Base-by-base conservation (phyloP, 2,113 vertebrate species). In the Oreochromis aureus region DNA sequence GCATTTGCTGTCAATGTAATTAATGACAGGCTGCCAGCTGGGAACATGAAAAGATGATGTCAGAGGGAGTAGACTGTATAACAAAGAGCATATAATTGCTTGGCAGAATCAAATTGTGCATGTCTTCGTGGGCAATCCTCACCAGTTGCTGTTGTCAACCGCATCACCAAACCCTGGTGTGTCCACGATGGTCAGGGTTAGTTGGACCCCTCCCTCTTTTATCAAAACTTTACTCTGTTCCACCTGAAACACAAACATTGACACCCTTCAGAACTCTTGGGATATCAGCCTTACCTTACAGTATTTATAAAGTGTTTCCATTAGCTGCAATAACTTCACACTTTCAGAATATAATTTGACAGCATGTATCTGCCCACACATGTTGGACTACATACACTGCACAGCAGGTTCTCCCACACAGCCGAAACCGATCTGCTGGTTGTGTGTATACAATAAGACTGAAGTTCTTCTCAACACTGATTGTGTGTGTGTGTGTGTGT, bases 61-160 rank as follows among this genome's bases (percentile, higher is more conserved):
- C 36, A 84, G 41, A 51, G 44, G 27, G 15, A 39, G n/a, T 48
- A 11, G 22, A 30, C 5, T 13, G 15, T 41, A 44, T 2, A 61
- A 63, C 15, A 56, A 11, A n/a, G 12, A 34, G 27, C 12, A 51
- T 7, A 6, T 3, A 12, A 48, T 11, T 30, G 6, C 59, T 10
- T 1, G 34, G 10, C 2, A n/a, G 11, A 12, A 34, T 11, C 30
- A 13, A 48, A 76, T 19, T 32, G 10, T 22, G 19, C 10, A 3
- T 0, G 22, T 11, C 4, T 12, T 13, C 5, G 5, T 16, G 7
- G 10, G 41, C 12, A 11, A 41, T 30, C n/a, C 94, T 93, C 80
- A 97, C 97, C 97, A 97, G 91, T 97, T 97, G 87, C 96, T 97
- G 93, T 97, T 97, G 90, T 97, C 96, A 80, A 97, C 97, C 0